phyloP scores from a whole-genome alignment of 2,888 invertebrate species.

The Mycalesis mineus region DNA sequence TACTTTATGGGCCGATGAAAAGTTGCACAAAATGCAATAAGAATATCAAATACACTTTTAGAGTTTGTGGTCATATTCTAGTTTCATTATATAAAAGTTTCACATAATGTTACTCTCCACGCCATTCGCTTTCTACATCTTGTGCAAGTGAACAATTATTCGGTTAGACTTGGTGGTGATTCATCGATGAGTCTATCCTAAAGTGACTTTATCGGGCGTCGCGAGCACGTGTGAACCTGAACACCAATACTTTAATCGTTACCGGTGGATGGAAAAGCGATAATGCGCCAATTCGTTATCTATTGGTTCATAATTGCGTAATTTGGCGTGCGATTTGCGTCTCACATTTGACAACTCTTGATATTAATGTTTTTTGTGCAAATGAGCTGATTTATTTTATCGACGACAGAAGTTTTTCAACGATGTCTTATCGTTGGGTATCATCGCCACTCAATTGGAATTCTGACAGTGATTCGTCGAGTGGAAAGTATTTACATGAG shows the following conservation, averaged over 20 bases:
- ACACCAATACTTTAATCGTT: conserved; percentile 13
- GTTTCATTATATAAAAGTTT: conserved; percentile 20
- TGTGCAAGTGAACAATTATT: conserved; percentile 70
- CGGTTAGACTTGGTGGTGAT: conserved; percentile 63
- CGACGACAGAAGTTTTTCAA: neutral
- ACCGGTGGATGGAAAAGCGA: conserved; percentile 14
- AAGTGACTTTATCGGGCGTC: conserved; percentile 65
- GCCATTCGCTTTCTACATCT: conserved; percentile 55
- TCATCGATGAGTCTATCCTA: conserved; percentile 77
- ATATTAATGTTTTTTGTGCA: too few species aligned
- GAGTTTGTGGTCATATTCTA: too few species aligned
- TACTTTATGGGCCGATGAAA: too few species aligned
- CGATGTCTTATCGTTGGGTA: neutral
- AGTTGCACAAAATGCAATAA: too few species aligned
- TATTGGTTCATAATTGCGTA: conserved; percentile 21
- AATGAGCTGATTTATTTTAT: neutral
- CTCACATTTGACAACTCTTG: neutral
- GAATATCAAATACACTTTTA: too few species aligned
- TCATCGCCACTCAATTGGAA: neutral
- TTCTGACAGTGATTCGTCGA: conserved; percentile 13
- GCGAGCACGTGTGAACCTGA: conserved; percentile 41
- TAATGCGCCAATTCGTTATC: conserved; percentile 25
- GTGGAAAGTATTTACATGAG: conserved; percentile 1
- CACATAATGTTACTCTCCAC: conserved; percentile 42
- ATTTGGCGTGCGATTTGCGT: conserved; percentile 16